phyloP scores from a whole-genome alignment of 2,888 invertebrate species.

The Carterocephalus palaemon region DNA sequence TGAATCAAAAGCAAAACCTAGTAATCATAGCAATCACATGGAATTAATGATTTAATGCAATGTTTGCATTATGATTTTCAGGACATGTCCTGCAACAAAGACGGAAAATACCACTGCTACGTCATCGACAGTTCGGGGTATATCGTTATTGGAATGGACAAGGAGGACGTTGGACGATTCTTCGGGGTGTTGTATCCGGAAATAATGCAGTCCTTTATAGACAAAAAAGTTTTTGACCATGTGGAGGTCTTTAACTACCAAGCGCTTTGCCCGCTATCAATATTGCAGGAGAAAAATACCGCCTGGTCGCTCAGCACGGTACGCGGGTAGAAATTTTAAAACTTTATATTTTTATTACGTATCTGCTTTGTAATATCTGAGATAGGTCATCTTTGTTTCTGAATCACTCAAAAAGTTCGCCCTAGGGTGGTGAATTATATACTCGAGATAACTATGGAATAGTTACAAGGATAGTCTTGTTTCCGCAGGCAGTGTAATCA shows the following conservation, averaged over 20 bases:
- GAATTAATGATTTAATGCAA: no score
- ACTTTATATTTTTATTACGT: neutral
- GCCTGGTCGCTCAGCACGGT: conserved; percentile 58
- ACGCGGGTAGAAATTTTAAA: conserved; percentile 12
- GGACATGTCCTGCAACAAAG: conserved; percentile 70
- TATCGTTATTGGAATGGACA: conserved; percentile 84
- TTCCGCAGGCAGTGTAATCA: no score
- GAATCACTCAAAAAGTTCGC: no score
- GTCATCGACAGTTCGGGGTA: conserved; percentile 96
- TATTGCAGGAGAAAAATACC: conserved; percentile 40
- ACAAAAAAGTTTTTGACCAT: conserved; percentile 84
- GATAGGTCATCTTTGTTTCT: neutral
- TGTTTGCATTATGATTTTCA: conserved; percentile 30
- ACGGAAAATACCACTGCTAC: conserved; percentile 85
- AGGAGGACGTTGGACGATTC: conserved; percentile 87
- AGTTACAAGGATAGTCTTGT: no score
- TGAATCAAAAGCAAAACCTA: no score
- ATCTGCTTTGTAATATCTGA: neutral
- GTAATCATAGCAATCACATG: no score
- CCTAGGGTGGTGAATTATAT: no score
- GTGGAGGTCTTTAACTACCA: conserved; percentile 92
- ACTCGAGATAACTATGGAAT: no score
- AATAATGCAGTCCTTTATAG: conserved; percentile 86
- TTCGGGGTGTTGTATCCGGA: conserved; percentile 90
- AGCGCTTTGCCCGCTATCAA: conserved; percentile 81